phyloP scores from a whole-genome alignment of 1,140 invertebrate species.

The Papilio glaucus region DNA sequence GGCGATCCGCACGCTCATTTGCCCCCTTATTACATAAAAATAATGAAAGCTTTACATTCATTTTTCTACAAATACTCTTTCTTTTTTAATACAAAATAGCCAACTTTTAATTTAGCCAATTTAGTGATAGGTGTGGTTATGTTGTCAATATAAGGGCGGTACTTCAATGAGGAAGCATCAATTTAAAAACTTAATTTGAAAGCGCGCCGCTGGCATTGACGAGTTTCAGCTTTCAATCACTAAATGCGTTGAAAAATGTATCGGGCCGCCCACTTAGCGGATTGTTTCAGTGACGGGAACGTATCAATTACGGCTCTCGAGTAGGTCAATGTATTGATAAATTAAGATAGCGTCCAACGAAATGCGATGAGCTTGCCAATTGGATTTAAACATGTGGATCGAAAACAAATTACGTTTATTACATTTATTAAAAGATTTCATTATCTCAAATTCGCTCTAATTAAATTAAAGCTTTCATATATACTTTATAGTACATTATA shows the following conservation, averaged over 20 bases:
- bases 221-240: slow-evolving; percentile 34
- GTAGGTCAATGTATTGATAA: slow-evolving; percentile 31
- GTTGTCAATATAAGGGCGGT: slow-evolving; percentile 49
- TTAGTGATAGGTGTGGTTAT: slow-evolving; percentile 52
- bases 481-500: too few species aligned
- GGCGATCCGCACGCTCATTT: too few species aligned
- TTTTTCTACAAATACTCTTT: too few species aligned
- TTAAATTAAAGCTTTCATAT: too few species aligned
- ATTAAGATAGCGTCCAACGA: slow-evolving; percentile 26
- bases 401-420: background rate
- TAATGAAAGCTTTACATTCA: too few species aligned
- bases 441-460: too few species aligned
- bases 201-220: slow-evolving; percentile 29
- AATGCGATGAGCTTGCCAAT: slow-evolving; percentile 13
- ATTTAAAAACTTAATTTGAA: slow-evolving; percentile 30
- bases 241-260: slow-evolving; percentile 38
- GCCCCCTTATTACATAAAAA: too few species aligned
- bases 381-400: background rate
- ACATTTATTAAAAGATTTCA: background rate
- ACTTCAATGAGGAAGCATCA: slow-evolving; percentile 17
- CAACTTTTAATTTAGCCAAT: background rate
- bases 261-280: slow-evolving; percentile 33
- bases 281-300: slow-evolving; percentile 29
- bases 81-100: background rate
- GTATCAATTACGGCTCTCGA: slow-evolving; percentile 30